Percentiles rank a stretch among this genome's conserved stretches.
phyloP scores from a whole-genome alignment of 2,797 vertebrate species.

The Pagetopsis macropterus region DNA sequence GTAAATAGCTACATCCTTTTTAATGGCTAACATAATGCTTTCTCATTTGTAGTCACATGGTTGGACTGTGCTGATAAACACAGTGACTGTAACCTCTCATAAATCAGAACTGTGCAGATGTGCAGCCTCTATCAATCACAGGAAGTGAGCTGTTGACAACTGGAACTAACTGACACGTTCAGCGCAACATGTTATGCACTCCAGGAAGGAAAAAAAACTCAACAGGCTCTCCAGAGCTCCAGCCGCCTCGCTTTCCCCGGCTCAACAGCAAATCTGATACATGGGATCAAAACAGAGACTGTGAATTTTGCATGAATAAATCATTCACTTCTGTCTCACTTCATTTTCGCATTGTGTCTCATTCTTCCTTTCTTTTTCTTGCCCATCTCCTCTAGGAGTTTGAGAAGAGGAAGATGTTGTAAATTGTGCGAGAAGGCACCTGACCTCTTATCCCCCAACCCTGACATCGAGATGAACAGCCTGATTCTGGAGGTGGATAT shows the following conservation, averaged over 20 bases:
- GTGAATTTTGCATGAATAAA: conserved; percentile 73
- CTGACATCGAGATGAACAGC: conserved; percentile 62
- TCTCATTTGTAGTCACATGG: conserved; percentile 71
- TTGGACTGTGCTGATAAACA: conserved; percentile 59
- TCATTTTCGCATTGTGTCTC: conserved; percentile 42
- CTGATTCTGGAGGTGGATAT: conserved; percentile 59
- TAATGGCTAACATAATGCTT: conserved; percentile 75
- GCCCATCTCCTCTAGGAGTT: conserved; percentile 88
- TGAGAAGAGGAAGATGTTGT: conserved; percentile 98
- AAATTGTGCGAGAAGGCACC: conserved; percentile 65
- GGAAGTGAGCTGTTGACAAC: conserved; percentile 57
- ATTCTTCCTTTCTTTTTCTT: conserved; percentile 49
- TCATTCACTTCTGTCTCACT: conserved; percentile 61
- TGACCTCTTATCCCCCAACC: conserved; percentile 46
- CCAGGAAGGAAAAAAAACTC: conserved; percentile 22
- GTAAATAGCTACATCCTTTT: conserved; percentile 78
- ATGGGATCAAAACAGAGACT: conserved; percentile 61
- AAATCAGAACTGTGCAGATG: conserved; percentile 56
- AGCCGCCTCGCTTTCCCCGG: conserved; percentile 22
- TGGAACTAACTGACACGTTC: conserved; percentile 45
- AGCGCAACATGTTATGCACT: conserved; percentile 43
- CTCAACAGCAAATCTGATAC: conserved; percentile 57
- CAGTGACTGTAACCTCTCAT: conserved; percentile 43
- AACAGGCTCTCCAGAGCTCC: conserved; percentile 49
- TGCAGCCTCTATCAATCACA: conserved; percentile 48